Base-by-base conservation (phyloP, 2,888 invertebrate species). In the Lochmaea crataegi region DNA sequence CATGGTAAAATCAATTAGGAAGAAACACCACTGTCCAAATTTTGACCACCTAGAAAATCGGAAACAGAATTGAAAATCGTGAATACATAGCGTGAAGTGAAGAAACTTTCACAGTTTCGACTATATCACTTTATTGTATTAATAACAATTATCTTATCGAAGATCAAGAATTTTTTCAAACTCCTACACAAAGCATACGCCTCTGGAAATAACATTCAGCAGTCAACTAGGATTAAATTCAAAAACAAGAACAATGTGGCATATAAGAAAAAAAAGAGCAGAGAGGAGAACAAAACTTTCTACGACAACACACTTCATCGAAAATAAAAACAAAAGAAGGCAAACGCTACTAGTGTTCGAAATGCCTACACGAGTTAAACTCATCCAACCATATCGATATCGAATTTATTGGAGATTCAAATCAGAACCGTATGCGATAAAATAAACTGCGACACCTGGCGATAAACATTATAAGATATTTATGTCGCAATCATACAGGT, bases 301-400 rank as follows among this genome's bases (percentile, higher is more conserved):
- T 68, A 67, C 42, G 42, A 14, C 60, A 57, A 68, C 32, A 18
- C 16, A 53, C 53, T 60, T 32, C 26, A 32, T 32, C 1, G 5
- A 32, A 58, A 32, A 68, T 26, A 45, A 45, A 45, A 58, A 32
- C 32, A 60, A 58, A 12, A 60, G 12, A 41, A 42, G 60, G 68
- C 58, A 22, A 48, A 16, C 41, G 48, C 32, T 68, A 60, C 16
- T 12, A 16, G 22, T 18, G 48, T 32, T 56, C 14, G 26, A n/a
- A 14, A 68, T 68, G 48, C 68, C 48, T 60, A 5, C 58, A 60
- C 11, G 32, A 68, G 32, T 32, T 57, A 18, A 68, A 60, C 1
- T 57, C 41, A 26, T 42, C 60, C 68, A 68, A 68, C 45, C 68
- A 6, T 68, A 60, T 60, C 68, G 68, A 68, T 57, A 68, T 68